These are phyloP conservation scores for Cantharis nigra DNA, from an alignment of 2,888 invertebrate genomes.

Conservation along the genomic window DNA sequence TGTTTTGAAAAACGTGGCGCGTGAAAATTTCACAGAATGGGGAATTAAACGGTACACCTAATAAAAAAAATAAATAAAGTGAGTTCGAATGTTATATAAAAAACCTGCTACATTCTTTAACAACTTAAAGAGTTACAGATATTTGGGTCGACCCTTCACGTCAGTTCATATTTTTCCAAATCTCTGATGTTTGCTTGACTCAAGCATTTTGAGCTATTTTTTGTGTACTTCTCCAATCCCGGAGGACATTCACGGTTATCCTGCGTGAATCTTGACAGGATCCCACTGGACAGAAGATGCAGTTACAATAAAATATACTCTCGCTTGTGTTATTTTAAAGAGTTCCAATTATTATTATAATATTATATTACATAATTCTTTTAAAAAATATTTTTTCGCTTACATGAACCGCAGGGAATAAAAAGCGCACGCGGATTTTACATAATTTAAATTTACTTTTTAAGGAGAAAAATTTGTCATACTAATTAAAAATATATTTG, in stretches of 20 bases:
- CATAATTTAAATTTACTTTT: neutral
- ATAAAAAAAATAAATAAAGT: neutral
- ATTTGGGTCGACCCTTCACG: neutral
- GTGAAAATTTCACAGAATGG: neutral
- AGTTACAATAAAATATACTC: conserved; percentile 41
- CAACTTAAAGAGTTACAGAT: neutral
- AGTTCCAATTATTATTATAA: conserved; percentile 31
- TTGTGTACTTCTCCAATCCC: conserved; percentile 32
- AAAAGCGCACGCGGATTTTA: neutral
- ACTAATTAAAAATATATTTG: neutral
- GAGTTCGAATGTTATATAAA: neutral
- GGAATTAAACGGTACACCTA: neutral
- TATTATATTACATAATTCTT: too few species aligned
- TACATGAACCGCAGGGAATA: neutral
- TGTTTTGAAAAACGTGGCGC: neutral
- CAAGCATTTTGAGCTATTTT: conserved; percentile 36
- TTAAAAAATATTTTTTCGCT: neutral
- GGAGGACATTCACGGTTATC: conserved; percentile 37
- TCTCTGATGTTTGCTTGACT: conserved; percentile 35
- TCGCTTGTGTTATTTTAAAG: conserved; percentile 39
- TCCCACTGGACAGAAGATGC: conserved; percentile 36
- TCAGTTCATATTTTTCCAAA: conserved; percentile 17
- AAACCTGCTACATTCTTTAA: neutral
- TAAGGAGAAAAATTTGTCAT: neutral
- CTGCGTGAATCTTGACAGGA: conserved; percentile 38